A percentile compares a stretch with the other conserved stretches of the same genome.
Conservation (phyloP, 2,888 invertebrate genomes). For the Sepiola atlantica region DNA sequence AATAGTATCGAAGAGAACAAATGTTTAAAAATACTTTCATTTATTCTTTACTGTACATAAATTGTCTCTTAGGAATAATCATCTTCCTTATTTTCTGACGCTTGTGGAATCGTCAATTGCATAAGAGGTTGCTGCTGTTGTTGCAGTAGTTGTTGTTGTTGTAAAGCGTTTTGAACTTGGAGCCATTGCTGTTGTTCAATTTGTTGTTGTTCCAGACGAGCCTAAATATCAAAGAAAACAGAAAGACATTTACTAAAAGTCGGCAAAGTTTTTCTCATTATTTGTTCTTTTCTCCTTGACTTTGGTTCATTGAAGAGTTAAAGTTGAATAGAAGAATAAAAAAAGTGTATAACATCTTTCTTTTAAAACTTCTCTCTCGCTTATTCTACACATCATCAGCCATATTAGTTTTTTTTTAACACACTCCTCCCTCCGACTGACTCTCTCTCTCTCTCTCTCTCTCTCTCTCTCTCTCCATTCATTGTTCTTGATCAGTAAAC, state of each 20-base stretch:
- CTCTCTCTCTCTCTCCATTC: too few relatives aligned
- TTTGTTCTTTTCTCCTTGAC: too few relatives aligned
- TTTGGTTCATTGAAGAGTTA: too few relatives aligned
- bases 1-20: background rate
- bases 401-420: too few relatives aligned
- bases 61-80: slow-evolving; percentile 34
- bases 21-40: background rate
- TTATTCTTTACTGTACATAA: background rate
- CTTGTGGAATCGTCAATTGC: background rate
- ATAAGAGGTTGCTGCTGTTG: slow-evolving; percentile 51
- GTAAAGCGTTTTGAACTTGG: slow-evolving; percentile 82
- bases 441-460: too few relatives aligned
- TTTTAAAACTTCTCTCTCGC: too few relatives aligned
- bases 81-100: slow-evolving; percentile 38
- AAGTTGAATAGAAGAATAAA: too few relatives aligned
- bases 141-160: slow-evolving; percentile 68
- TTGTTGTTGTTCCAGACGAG: slow-evolving; percentile 91
- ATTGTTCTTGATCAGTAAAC: too few relatives aligned
- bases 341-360: too few relatives aligned
- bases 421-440: too few relatives aligned
- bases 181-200: slow-evolving; percentile 93
- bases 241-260: background rate
- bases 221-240: slow-evolving; percentile 75
- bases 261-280: too few relatives aligned
- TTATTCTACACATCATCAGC: too few relatives aligned